Percentiles rank a stretch among this genome's conserved stretches.
Evolutionary conservation across 2,888 invertebrate species (phyloP).

Genomic region (Drosophila greeni): DNA sequence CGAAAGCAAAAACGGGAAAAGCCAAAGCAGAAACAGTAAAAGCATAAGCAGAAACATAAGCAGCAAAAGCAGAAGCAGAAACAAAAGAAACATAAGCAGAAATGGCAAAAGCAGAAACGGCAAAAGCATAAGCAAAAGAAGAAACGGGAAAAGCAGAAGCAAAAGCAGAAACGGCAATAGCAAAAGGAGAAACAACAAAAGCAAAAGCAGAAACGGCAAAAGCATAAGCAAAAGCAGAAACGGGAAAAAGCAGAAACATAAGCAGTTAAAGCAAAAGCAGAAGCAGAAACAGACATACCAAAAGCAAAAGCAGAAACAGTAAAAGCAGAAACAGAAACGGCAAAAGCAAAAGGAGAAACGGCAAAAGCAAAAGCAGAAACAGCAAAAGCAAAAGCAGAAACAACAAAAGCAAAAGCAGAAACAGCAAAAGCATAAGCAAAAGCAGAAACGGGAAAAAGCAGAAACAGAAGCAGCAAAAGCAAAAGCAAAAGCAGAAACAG

Average conservation of each 20-base stretch:
- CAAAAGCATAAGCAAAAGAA: not conserved
- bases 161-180: too few relatives aligned
- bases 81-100: too few relatives aligned
- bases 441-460: not conserved
- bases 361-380: not conserved
- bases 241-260: not conserved
- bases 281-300: not conserved
- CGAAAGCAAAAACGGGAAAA: too few relatives aligned
- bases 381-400: not conserved
- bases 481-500: not conserved
- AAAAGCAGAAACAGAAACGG: not conserved
- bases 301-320: conserved; percentile 9
- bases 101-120: not conserved
- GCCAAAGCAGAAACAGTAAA: not conserved
- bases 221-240: not conserved
- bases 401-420: not conserved
- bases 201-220: not conserved
- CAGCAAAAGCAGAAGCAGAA: conserved; percentile 4
- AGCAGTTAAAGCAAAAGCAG: not conserved
- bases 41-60: not conserved
- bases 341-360: not conserved
- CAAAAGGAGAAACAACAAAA: too few relatives aligned
- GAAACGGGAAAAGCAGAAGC: not conserved
- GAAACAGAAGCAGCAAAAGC: not conserved
- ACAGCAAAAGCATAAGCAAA: too few relatives aligned